Percentiles rank a stretch among this genome's conserved stretches.
Evolutionary conservation across 2,888 invertebrate genomes (phyloP).

Genomic region (Camptogramma bilineatum): DNA sequence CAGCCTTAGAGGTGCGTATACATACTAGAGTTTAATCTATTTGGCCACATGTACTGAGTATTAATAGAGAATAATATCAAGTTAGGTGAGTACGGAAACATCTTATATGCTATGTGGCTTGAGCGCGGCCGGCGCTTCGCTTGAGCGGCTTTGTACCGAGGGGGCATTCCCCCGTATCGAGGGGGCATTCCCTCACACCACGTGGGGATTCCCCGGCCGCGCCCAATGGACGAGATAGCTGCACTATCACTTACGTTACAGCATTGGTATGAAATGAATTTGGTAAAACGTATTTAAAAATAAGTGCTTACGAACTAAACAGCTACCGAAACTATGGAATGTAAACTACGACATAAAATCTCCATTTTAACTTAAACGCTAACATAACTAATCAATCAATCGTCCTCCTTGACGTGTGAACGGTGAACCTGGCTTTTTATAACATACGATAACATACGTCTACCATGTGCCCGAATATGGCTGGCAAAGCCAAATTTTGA

Average conservation of each 20-base stretch:
- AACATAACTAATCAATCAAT: slow-evolving; percentile 38
- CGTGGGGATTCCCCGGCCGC: too few relatives aligned
- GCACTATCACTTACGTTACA: slow-evolving; percentile 66
- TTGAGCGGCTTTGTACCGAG: too few relatives aligned
- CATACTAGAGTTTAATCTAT: slow-evolving; percentile 50
- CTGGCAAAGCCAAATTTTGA: too few relatives aligned
- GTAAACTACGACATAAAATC: slow-evolving; percentile 68
- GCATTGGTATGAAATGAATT: slow-evolving; percentile 83
- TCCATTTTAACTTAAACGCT: slow-evolving; percentile 57
- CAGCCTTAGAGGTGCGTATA: slow-evolving; percentile 26
- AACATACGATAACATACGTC: too few relatives aligned
- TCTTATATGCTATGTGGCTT: slow-evolving; percentile 32
- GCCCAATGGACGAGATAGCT: slow-evolving; percentile 40
- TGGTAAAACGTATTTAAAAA: slow-evolving; percentile 68
- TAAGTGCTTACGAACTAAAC: slow-evolving; percentile 74
- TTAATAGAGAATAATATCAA: slow-evolving; percentile 37
- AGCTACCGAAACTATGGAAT: slow-evolving; percentile 76
- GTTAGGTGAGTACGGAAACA: slow-evolving; percentile 24
- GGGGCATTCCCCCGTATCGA: too few relatives aligned
- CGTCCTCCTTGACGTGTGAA: too few relatives aligned
- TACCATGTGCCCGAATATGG: too few relatives aligned
- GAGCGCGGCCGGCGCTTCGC: slow-evolving; percentile 34
- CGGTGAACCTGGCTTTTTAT: too few relatives aligned
- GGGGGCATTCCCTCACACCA: too few relatives aligned
- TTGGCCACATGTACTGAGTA: slow-evolving; percentile 61